Conservation (phyloP, 2,888 invertebrate genomes). For the Apodemia zela region DNA sequence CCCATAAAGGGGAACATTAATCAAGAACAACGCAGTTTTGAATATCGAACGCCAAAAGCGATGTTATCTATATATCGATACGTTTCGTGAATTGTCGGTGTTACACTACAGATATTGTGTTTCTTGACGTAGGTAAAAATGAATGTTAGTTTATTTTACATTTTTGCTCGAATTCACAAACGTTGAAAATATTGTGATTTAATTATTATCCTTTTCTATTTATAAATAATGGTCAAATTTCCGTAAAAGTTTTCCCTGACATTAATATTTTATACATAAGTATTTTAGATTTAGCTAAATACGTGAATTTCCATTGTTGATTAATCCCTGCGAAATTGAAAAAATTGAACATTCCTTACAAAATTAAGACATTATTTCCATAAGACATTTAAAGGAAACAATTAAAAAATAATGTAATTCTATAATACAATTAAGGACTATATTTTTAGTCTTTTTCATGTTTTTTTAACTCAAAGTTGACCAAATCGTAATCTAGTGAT, state of each 20-base stretch:
- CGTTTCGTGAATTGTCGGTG: slow-evolving; percentile 37
- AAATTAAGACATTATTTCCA: too few species aligned
- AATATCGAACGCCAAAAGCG: slow-evolving; percentile 67
- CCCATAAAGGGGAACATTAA: slow-evolving; percentile 62
- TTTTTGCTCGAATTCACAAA: neutral
- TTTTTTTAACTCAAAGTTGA: too few species aligned
- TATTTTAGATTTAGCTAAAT: too few species aligned
- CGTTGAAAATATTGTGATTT: neutral
- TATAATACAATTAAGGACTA: too few species aligned
- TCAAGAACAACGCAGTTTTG: slow-evolving; percentile 67
- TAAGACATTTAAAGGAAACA: too few species aligned
- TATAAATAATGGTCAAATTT: neutral
- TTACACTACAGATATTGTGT: slow-evolving; percentile 31
- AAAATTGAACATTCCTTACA: too few species aligned
- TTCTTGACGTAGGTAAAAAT: slow-evolving; percentile 23
- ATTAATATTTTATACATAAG: neutral
- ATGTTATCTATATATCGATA: slow-evolving; percentile 56
- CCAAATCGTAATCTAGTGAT: too few species aligned
- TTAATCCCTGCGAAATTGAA: too few species aligned
- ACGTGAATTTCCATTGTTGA: too few species aligned
- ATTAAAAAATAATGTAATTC: too few species aligned
- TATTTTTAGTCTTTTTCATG: too few species aligned
- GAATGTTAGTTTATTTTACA: neutral
- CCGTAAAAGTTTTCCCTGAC: neutral
- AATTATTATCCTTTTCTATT: too few species aligned